Percentiles rank a stretch among this genome's conserved stretches.
These are phyloP conservation scores for Sinonovacula constricta DNA, from an alignment of 1,140 invertebrate genomes.

Conservation along the genomic window DNA sequence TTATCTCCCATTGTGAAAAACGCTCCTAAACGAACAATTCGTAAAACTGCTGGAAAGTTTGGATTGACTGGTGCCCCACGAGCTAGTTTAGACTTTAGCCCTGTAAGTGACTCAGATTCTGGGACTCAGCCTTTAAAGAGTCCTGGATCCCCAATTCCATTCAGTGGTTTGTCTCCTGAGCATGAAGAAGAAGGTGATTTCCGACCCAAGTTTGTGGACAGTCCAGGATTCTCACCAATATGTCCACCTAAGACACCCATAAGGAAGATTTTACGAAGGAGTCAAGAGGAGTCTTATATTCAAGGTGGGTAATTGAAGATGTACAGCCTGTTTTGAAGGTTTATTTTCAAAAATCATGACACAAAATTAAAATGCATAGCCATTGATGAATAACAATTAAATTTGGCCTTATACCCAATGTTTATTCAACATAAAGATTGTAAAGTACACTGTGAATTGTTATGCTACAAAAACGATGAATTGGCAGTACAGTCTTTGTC, in stretches of 20 bases:
- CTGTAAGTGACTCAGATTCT: not conserved
- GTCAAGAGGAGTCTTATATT: slow-evolving; percentile 48
- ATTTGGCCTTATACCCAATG: too few relatives aligned
- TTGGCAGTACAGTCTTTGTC: too few relatives aligned
- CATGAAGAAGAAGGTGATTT: slow-evolving; percentile 11
- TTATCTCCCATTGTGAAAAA: slow-evolving; percentile 70
- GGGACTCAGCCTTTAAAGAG: not conserved
- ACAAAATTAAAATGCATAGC: too few relatives aligned
- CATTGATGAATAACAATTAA: too few relatives aligned
- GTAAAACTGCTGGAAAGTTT: slow-evolving; percentile 9
- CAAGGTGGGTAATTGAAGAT: slow-evolving; percentile 41
- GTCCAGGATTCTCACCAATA: slow-evolving; percentile 49
- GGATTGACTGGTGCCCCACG: slow-evolving; percentile 28
- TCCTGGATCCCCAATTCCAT: slow-evolving; percentile 38
- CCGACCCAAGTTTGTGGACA: slow-evolving; percentile 43
- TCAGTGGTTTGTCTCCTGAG: slow-evolving; percentile 16
- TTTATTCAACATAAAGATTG: too few relatives aligned
- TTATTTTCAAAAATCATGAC: too few relatives aligned
- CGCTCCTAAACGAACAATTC: too few relatives aligned
- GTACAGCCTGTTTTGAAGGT: too few relatives aligned
- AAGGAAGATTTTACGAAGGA: slow-evolving; percentile 38
- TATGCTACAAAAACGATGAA: too few relatives aligned
- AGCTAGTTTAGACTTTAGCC: slow-evolving; percentile 31
- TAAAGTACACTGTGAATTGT: too few relatives aligned
- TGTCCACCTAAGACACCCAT: slow-evolving; percentile 32